Conservation (phyloP, 2,888 invertebrate genomes). For the Spatulosminthurus flaviceps region DNA sequence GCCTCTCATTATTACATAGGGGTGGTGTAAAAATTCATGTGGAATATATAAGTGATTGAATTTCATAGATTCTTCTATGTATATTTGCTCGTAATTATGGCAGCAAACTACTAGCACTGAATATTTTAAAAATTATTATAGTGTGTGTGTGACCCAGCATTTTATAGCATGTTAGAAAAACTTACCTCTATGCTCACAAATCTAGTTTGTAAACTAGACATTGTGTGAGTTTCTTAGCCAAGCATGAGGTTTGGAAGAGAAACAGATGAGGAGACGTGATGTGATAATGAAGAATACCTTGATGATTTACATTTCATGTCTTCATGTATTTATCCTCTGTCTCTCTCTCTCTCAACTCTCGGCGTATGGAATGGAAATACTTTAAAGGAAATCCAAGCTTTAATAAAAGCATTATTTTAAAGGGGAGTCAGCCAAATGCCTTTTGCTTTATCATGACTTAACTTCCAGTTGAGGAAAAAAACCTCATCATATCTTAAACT, state of each 20-base stretch:
- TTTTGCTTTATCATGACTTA: conserved; percentile 30
- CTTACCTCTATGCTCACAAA: background rate
- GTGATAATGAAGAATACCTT: conserved; percentile 33
- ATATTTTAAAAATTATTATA: background rate
- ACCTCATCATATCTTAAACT: background rate
- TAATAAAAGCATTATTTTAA: conserved; percentile 15
- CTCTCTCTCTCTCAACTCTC: no score
- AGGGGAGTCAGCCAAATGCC: conserved; percentile 22
- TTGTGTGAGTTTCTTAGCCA: background rate
- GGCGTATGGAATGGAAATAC: no score
- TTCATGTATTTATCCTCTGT: conserved; percentile 35
- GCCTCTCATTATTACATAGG: no score
- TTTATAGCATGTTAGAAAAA: background rate
- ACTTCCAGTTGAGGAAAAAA: conserved; percentile 26
- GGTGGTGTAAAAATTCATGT: background rate
- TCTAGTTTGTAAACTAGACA: conserved; percentile 8
- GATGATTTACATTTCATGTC: conserved; percentile 42
- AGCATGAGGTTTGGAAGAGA: background rate
- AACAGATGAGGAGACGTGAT: conserved; percentile 30
- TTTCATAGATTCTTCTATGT: background rate
- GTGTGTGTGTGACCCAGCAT: no score
- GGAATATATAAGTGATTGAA: background rate
- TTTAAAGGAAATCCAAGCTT: conserved; percentile 2
- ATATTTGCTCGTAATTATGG: background rate
- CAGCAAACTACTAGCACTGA: conserved; percentile 3